Base-by-base conservation (phyloP, 2,797 vertebrate genomes). In the Macropodus opercularis region DNA sequence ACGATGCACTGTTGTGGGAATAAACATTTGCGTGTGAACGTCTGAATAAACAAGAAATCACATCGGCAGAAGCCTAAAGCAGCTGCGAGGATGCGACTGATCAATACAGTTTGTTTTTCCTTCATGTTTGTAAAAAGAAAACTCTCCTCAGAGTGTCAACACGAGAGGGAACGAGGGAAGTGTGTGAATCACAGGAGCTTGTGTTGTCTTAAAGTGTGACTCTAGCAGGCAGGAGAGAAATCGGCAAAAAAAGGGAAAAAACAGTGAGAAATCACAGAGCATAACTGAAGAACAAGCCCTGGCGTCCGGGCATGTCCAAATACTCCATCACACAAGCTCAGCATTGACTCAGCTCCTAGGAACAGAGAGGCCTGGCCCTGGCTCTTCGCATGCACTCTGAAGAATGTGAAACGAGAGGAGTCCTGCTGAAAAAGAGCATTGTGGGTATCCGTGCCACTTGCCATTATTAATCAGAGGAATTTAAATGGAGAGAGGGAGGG, bases 401-500 rank as follows among this genome's bases (percentile, higher is more conserved):
- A 90, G 82, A 90, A 90, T 85, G 85, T 75, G 68, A 83, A 80
- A 77, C 11, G 66, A 85, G 82, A 73, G 39, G 74, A 77, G 80
- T 61, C 69, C 60, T 72, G 60, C 60, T 81, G 83, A 83, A 83
- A 81, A 85, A 83, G 75, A 77, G 86, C 89, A 87, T 91, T 91
- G 88, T 90, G 79, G 79, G 78, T 80, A 85, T 90, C 85, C 60
- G 72, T 81, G 80, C 86, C 89, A 88, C 88, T 92, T 91, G 89
- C 86, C 88, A 78, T 85, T 89, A 81, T 83, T 79, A 90, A 87
- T 90, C 85, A 81, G 71, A 72, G 83, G 83, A 88, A 90, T 92
- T 91, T 87, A 81, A 89, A 86, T 83, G 68, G 77, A 74, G 61
- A 65, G 48, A 14, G 35, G 39, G 17, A 48, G 47, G 50, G 54